A percentile compares a stretch with the other conserved stretches of the same genome.
Evolutionary conservation across 1,140 invertebrate genomes (phyloP).

Genomic region (Penaeus japonicus): DNA sequence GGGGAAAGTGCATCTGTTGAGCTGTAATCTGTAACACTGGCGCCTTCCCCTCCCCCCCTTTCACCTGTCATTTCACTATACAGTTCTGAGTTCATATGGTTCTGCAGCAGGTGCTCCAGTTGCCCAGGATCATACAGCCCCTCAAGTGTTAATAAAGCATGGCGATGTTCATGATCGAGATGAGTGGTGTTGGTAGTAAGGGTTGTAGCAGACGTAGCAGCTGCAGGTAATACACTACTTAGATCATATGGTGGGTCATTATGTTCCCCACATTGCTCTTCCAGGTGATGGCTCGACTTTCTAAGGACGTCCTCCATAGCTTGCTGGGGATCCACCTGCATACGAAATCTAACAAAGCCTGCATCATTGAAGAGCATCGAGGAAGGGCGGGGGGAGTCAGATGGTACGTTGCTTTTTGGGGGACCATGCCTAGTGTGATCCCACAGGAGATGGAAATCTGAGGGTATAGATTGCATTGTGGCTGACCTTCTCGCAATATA

Average conservation of each 20-base stretch:
- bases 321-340: not conserved
- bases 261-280: not conserved
- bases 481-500: constrained; percentile 41
- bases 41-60: not conserved
- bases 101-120: not conserved
- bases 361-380: constrained; percentile 84
- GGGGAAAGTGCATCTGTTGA: constrained; percentile 33
- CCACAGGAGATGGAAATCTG: constrained; percentile 63
- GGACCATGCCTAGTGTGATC: constrained; percentile 64
- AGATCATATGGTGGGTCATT: constrained; percentile 28
- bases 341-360: constrained; percentile 82
- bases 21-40: constrained; percentile 18
- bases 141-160: too few relatives aligned
- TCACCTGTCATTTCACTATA: constrained; percentile 14
- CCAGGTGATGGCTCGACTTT: not conserved
- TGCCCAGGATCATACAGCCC: not conserved
- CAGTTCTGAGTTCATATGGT: not conserved
- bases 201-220: too few relatives aligned
- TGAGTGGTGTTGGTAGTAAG: too few relatives aligned
- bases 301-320: constrained; percentile 11
- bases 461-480: constrained; percentile 65
- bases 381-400: constrained; percentile 61
- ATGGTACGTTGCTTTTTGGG: constrained; percentile 62
- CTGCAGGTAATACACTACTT: not conserved
- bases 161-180: too few relatives aligned